These are phyloP conservation scores for Caloenas nicobarica DNA, from an alignment of 2,113 vertebrate species.

Conservation along the genomic window DNA sequence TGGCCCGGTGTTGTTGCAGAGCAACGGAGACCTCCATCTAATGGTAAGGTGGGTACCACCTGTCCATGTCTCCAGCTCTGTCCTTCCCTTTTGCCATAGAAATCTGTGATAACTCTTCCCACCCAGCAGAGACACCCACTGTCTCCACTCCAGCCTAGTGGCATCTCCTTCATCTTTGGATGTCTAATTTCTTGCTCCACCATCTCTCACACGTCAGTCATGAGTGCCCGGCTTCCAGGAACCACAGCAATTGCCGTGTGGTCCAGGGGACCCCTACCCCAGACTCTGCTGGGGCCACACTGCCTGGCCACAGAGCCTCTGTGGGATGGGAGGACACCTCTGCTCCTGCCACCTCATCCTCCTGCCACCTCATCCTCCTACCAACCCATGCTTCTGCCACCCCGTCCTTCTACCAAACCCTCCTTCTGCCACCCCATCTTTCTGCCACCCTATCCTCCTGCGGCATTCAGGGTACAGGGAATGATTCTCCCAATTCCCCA, in stretches of 20 bases:
- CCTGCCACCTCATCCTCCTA: not conserved
- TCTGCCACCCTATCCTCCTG: not conserved
- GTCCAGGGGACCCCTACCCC: not conserved
- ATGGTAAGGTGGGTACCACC: not conserved
- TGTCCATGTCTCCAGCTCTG: not conserved
- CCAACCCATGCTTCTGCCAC: not conserved
- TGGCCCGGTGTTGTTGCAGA: fast-evolving
- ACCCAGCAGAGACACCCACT: fast-evolving
- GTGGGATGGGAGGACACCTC: not conserved
- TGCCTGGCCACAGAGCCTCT: not conserved
- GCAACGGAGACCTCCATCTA: not conserved
- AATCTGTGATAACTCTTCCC: not conserved
- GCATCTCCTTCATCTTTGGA: not conserved
- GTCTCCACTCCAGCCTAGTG: not conserved
- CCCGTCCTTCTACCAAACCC: fast-evolving
- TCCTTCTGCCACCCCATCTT: not conserved
- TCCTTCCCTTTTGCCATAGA: not conserved
- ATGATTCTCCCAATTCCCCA: fast-evolving
- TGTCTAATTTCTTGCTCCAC: not conserved
- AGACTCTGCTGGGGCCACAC: not conserved
- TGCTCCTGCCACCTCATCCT: not conserved
- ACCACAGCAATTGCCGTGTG: fast-evolving
- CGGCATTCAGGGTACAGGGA: not conserved
- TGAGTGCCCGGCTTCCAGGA: fast-evolving
- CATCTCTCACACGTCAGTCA: not conserved